A percentile compares a stretch with the other conserved stretches of the same genome.
Conservation (phyloP, 2,113 vertebrate species). For the Serinus canaria region DNA sequence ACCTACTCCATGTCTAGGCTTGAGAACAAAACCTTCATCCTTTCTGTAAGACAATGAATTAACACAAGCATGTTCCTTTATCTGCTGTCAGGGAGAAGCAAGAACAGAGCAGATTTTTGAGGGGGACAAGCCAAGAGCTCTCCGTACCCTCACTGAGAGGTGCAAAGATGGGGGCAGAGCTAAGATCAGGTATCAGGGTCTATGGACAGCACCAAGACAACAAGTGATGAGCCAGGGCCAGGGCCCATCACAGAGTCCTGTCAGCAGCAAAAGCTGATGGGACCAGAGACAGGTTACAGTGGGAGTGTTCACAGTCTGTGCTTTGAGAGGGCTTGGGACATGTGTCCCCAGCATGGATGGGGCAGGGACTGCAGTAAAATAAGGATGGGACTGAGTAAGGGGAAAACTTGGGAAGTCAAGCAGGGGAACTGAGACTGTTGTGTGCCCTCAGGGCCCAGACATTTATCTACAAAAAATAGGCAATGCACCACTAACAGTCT, state of each 20-base stretch:
- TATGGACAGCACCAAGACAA: rapidly evolving
- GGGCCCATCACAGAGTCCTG: background rate
- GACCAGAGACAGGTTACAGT: background rate
- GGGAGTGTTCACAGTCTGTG: background rate
- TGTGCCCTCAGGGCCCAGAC: background rate
- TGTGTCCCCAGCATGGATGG: rapidly evolving
- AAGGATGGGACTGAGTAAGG: background rate
- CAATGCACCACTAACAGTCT: background rate
- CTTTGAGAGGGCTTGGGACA: background rate
- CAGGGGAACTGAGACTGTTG: background rate
- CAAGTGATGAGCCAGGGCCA: background rate
- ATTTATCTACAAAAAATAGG: background rate
- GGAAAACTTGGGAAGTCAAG: background rate
- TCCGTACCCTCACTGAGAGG: rapidly evolving
- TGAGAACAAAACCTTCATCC: background rate
- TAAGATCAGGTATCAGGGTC: rapidly evolving
- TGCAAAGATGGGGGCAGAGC: background rate
- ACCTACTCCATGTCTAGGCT: background rate
- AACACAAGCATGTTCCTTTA: background rate
- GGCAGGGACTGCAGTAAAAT: background rate
- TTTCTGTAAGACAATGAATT: background rate
- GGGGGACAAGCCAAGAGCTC: rapidly evolving
- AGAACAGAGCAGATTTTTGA: background rate
- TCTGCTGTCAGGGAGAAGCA: background rate
- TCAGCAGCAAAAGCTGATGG: background rate